Evolutionary conservation across 2,888 invertebrate species (phyloP).

Genomic region (Lasioglossum pauxillum): DNA sequence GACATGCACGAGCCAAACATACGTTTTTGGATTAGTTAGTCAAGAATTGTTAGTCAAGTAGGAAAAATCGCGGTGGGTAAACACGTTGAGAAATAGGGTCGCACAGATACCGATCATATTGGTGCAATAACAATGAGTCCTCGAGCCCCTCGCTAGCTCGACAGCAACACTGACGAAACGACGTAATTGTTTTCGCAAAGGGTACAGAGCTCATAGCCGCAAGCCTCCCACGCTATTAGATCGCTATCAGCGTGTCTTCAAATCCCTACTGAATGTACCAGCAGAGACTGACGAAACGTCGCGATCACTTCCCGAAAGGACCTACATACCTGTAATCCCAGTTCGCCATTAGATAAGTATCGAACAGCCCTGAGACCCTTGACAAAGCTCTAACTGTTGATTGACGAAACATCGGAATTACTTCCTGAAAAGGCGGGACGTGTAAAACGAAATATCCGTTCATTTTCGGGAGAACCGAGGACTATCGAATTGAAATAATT

Average conservation of each 20-base stretch:
- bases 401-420: neutral
- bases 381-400: neutral
- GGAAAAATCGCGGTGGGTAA: neutral
- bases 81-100: neutral
- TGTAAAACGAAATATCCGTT: neutral
- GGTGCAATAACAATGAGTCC: neutral
- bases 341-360: neutral
- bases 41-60: neutral
- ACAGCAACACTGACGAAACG: constrained; percentile 16
- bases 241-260: constrained; percentile 4
- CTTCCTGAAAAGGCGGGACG: neutral
- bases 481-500: neutral
- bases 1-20: too few relatives aligned
- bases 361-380: neutral
- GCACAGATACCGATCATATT: constrained; percentile 4
- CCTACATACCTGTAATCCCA: neutral
- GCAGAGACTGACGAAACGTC: constrained; percentile 18
- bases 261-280: neutral
- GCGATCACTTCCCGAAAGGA: neutral
- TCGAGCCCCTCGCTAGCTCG: constrained; percentile 5
- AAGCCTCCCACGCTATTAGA: constrained; percentile 9
- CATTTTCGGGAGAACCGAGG: neutral
- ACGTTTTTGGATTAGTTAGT: too few relatives aligned
- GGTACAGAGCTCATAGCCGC: neutral
- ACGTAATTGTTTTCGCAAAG: constrained; percentile 15